Evolutionary conservation across 2,888 invertebrate genomes (phyloP).

Genomic region (Salticus scenicus): DNA sequence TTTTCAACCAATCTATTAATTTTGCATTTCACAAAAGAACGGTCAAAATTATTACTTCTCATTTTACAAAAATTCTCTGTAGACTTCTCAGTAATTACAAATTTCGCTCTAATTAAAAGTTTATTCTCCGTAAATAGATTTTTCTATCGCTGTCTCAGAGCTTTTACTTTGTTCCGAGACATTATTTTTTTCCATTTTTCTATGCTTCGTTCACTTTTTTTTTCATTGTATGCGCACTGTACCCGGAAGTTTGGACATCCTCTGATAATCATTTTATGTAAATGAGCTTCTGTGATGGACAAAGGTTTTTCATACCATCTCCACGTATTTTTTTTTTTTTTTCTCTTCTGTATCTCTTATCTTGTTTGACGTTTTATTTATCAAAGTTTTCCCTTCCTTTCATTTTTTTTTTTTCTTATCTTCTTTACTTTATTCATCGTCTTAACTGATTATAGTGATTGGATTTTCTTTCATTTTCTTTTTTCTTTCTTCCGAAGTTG

Average conservation of each 20-base stretch:
- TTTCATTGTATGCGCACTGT: neutral
- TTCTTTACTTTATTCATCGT: neutral
- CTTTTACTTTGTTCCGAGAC: neutral
- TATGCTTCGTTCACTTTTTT: neutral
- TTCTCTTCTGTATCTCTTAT: neutral
- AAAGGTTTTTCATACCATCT: neutral
- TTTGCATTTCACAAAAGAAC: no score
- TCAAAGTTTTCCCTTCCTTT: neutral
- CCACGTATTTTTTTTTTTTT: neutral
- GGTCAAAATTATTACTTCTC: no score
- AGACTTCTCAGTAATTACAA: no score
- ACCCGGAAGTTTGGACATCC: slow-evolving; percentile 7
- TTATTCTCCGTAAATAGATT: neutral
- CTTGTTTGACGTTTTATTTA: neutral
- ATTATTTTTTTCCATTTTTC: neutral
- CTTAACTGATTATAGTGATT: slow-evolving; percentile 17
- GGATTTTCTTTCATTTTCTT: neutral
- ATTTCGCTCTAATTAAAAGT: no score
- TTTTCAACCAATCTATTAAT: no score
- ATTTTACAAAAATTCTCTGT: no score
- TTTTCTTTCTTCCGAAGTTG: neutral
- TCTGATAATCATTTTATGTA: neutral
- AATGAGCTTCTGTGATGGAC: neutral
- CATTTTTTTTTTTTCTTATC: neutral
- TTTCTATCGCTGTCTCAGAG: neutral